These are phyloP conservation scores for Bubo bubo DNA, from an alignment of 2,113 vertebrate species.

Conservation along the genomic window DNA sequence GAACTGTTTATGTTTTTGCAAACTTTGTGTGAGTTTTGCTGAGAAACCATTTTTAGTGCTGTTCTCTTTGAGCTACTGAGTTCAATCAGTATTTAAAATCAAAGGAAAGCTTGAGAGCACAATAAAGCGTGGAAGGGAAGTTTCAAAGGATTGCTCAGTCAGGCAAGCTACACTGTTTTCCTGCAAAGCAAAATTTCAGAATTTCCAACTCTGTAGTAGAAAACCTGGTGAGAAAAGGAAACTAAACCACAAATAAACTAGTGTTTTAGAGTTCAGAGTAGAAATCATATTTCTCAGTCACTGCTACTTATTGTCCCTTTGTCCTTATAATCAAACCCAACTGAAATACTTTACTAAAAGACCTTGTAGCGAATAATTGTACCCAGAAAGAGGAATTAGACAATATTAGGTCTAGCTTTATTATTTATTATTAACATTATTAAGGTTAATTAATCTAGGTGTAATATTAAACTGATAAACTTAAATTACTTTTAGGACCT, in stretches of 20 bases:
- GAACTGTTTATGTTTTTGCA: neutral
- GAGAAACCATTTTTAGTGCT: neutral
- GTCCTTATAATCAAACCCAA: neutral
- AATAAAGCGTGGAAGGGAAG: neutral
- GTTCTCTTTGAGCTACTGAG: neutral
- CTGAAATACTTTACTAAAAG: neutral
- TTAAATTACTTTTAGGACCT: neutral
- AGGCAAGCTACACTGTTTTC: neutral
- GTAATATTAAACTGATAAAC: neutral
- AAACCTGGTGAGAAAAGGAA: neutral
- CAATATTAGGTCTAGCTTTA: neutral
- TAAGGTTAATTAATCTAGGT: neutral
- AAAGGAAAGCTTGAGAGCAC: neutral
- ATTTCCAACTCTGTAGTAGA: neutral
- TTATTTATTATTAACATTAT: neutral
- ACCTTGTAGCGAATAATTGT: neutral
- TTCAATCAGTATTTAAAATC: neutral
- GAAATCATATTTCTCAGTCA: neutral
- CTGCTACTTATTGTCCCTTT: neutral
- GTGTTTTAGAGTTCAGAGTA: neutral
- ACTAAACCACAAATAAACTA: neutral
- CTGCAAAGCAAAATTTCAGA: neutral
- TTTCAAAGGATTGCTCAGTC: neutral
- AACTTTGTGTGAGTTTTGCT: neutral
- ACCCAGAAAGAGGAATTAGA: neutral